Evolutionary conservation across 2,888 invertebrate species (phyloP).

Genomic region (Drosophila phalerata): DNA sequence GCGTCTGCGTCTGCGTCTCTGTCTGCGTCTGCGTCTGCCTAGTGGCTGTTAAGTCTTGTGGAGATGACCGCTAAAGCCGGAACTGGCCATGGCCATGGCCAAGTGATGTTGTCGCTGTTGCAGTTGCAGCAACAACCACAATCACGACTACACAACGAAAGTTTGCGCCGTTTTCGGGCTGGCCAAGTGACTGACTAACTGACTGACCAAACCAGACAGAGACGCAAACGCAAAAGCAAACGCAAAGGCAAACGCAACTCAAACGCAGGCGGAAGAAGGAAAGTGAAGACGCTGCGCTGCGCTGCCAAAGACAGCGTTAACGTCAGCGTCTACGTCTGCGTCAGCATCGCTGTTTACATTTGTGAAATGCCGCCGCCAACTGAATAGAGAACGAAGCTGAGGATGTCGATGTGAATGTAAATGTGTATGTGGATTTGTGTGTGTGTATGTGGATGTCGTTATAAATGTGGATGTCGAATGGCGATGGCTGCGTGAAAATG

Average conservation of each 20-base stretch:
- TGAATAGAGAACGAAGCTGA: conserved; percentile 31
- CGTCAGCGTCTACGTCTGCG: neutral
- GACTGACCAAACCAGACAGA: conserved; percentile 55
- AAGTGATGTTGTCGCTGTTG: conserved; percentile 25
- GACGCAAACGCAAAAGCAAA: conserved; percentile 21
- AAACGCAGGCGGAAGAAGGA: conserved; percentile 74
- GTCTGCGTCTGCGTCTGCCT: conserved; percentile 1
- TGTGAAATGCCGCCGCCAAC: conserved; percentile 9
- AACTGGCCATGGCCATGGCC: conserved; percentile 70
- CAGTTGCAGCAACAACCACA: conserved; percentile 18
- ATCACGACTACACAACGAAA: conserved; percentile 55
- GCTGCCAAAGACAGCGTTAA: neutral
- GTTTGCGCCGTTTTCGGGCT: conserved; percentile 80
- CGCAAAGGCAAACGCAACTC: conserved; percentile 11
- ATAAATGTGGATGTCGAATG: conserved; percentile 35
- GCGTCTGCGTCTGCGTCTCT: conserved; percentile 3
- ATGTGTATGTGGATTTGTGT: conserved; percentile 18
- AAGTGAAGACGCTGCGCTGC: conserved; percentile 54
- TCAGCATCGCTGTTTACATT: conserved; percentile 20
- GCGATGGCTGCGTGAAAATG: conserved; percentile 73
- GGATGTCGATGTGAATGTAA: conserved; percentile 58
- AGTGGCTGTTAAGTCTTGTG: conserved; percentile 26
- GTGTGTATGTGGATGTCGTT: conserved; percentile 47
- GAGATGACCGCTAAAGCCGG: conserved; percentile 70
- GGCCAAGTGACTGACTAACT: conserved; percentile 59